Base-by-base conservation (phyloP, 2,888 invertebrate genomes). In the Drosophila formosana region DNA sequence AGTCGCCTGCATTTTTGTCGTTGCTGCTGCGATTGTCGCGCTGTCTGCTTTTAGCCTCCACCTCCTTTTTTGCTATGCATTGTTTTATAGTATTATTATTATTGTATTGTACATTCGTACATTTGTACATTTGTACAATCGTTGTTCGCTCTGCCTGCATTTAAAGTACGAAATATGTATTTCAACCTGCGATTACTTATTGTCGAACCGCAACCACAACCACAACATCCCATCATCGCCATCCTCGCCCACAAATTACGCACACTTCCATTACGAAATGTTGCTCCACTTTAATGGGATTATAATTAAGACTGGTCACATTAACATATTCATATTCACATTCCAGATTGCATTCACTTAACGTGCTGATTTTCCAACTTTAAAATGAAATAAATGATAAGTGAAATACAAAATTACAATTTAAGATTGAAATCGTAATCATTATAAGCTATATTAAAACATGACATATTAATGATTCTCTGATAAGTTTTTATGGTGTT, bases 21-120 rank as follows among this genome's bases (percentile, higher is more conserved):
- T 51, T 66, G 67, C 65, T 9, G 39, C 55, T 45, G 69, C 57
- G 71, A 25, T 63, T 72, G 67, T 62, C 66, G 80, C 84, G 84
- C 84, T 78, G 80, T 78, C 82, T 76, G 78, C 72, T 78, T 80
- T 83, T 86, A 89, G 85, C 85, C 85, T 86, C 85, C 88, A 86
- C 85, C 85, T 86, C 85, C 85, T 86, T 86, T 80, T 89, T 58
- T 63, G 78, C 72, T 70, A 69, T 86, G 89, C 79, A 84, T 85
- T 85, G 84, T 88, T 85, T 89, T 75, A 77, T 78, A 71, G 67
- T 75, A 66, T 73, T 81, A 49, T 80, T 79, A 65, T 81, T 84
- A 63, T 84, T 67, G 46, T 61, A 37, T 63, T 63, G 57, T 72
- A 41, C 39, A 41, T 45, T 45, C 25, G 45, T 25, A 45, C 45